phyloP scores from a whole-genome alignment of 1,140 invertebrate genomes.

The Lasioglossum albipes region DNA sequence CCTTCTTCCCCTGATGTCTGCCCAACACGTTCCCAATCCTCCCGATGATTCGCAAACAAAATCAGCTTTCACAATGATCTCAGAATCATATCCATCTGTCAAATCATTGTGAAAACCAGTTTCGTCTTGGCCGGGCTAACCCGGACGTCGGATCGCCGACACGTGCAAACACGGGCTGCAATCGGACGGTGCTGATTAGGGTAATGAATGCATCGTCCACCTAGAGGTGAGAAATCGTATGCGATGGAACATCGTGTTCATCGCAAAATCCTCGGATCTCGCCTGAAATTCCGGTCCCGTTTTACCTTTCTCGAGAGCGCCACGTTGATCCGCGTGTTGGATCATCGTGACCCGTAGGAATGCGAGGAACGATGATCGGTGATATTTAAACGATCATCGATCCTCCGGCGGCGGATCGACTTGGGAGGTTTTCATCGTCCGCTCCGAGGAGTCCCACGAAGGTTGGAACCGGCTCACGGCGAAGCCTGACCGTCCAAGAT shows the following conservation, averaged over 20 bases:
- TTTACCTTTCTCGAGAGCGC: neutral
- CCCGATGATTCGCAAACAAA: slow-evolving; percentile 83
- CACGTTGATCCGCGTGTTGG: slow-evolving; percentile 25
- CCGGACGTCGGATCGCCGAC: neutral
- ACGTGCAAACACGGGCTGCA: neutral
- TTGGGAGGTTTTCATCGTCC: slow-evolving; percentile 59
- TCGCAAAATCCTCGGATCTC: neutral
- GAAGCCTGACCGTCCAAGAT: slow-evolving; percentile 16
- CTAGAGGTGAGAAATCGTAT: no score
- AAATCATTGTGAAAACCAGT: slow-evolving; percentile 96
- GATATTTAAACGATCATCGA: slow-evolving; percentile 64
- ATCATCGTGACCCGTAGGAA: slow-evolving; percentile 57
- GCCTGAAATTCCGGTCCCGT: neutral
- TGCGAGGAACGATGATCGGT: slow-evolving; percentile 66
- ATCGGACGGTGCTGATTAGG: neutral
- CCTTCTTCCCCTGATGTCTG: no score
- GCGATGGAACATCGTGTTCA: no score
- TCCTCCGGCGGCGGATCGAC: slow-evolving; percentile 53
- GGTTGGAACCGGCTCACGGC: neutral
- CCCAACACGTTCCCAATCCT: neutral
- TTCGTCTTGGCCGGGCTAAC: slow-evolving; percentile 82
- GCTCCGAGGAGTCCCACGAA: slow-evolving; percentile 45
- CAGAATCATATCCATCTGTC: slow-evolving; percentile 91
- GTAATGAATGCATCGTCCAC: no score
- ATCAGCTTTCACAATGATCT: slow-evolving; percentile 97